phyloP scores from a whole-genome alignment of 2,888 invertebrate species.

The Scaptodrosophila latifasciaeformis region DNA sequence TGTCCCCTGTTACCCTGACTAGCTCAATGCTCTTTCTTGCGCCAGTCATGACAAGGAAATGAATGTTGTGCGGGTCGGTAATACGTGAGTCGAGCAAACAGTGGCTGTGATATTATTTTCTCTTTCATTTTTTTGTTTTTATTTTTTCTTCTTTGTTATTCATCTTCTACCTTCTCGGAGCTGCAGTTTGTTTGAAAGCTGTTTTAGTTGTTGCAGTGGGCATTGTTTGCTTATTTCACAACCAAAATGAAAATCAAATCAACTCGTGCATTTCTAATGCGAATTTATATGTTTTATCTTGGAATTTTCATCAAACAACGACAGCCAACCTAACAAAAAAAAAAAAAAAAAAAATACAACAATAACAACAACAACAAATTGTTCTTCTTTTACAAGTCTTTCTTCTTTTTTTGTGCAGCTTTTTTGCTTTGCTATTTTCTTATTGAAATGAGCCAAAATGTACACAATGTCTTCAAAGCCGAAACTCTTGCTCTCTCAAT shows the following conservation, averaged over 20 bases:
- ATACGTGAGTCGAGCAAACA: too few relatives aligned
- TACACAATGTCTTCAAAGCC: slow-evolving; percentile 47
- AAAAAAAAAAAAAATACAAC: slow-evolving; percentile 7
- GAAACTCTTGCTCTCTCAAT: slow-evolving; percentile 19
- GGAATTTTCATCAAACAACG: slow-evolving; percentile 45
- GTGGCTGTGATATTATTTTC: background rate
- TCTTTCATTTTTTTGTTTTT: slow-evolving; percentile 10
- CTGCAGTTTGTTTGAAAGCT: slow-evolving; percentile 34
- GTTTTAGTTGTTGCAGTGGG: slow-evolving; percentile 34
- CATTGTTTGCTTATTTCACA: slow-evolving; percentile 59
- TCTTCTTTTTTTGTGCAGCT: slow-evolving; percentile 9
- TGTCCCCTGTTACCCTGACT: too few relatives aligned
- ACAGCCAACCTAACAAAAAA: background rate
- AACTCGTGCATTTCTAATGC: slow-evolving; percentile 74
- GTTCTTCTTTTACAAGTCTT: slow-evolving; percentile 12
- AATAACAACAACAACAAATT: slow-evolving; percentile 15
- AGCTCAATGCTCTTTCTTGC: too few relatives aligned
- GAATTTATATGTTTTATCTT: slow-evolving; percentile 64
- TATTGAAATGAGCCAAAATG: slow-evolving; percentile 65
- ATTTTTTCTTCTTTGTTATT: slow-evolving; percentile 26
- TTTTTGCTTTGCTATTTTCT: slow-evolving; percentile 48
- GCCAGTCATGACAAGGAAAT: slow-evolving; percentile 43
- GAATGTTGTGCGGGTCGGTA: slow-evolving; percentile 28
- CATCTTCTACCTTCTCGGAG: background rate
- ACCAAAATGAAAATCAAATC: slow-evolving; percentile 67